Percentiles rank a stretch among this genome's conserved stretches.
Conservation (phyloP, 2,113 vertebrate species). For the Varanus salvator region DNA sequence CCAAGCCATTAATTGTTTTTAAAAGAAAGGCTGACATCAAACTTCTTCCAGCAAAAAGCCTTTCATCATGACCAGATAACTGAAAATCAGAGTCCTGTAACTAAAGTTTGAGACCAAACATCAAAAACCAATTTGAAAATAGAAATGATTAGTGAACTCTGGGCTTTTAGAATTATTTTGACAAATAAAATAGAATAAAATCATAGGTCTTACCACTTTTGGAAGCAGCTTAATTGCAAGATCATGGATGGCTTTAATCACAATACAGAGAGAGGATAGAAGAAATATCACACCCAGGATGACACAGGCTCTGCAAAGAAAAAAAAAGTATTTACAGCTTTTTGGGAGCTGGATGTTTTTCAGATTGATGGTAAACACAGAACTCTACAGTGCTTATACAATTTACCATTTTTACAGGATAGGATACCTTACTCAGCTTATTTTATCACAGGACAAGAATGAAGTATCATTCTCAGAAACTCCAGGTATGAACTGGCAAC, state of each 20-base stretch:
- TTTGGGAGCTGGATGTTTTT: background rate
- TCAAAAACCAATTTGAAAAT: conserved; percentile 14
- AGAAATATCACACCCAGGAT: conserved; percentile 93
- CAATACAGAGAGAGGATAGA: conserved; percentile 93
- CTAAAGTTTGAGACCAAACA: background rate
- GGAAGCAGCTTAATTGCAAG: conserved; percentile 90
- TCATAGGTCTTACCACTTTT: conserved; percentile 90
- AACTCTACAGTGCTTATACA: conserved; percentile 1
- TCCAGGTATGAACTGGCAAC: background rate
- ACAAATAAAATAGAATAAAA: conserved; percentile 10
- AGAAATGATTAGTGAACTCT: background rate
- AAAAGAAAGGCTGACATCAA: background rate
- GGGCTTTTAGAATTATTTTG: background rate
- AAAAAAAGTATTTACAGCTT: conserved; percentile 43
- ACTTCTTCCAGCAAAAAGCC: background rate
- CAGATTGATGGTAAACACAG: conserved; percentile 5
- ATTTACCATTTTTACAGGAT: background rate
- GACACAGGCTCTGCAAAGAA: conserved; percentile 89
- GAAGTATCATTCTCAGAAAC: background rate
- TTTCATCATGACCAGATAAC: background rate
- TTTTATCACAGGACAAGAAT: background rate
- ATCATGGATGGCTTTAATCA: conserved; percentile 96
- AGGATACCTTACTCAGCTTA: background rate
- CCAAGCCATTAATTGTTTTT: too few species aligned
- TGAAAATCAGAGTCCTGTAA: conserved; percentile 27